These are phyloP conservation scores for Toxostoma redivivum DNA, from an alignment of 2,113 vertebrate species.

Conservation along the genomic window DNA sequence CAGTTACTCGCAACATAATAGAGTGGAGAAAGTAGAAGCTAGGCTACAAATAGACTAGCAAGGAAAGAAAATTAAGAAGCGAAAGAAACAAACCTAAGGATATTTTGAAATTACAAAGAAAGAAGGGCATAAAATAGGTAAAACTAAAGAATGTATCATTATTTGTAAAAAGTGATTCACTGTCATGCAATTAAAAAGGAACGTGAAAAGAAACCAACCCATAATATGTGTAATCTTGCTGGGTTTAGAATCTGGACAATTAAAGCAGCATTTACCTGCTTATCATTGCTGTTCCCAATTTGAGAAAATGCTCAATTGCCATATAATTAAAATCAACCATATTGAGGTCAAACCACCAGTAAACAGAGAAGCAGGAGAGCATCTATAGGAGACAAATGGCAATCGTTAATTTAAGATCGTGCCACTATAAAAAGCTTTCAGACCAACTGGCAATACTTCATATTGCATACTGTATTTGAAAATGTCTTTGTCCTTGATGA, in stretches of 20 bases:
- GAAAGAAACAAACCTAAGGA: not conserved
- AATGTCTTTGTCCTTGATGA: not conserved
- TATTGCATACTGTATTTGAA: not conserved
- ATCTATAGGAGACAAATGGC: not conserved
- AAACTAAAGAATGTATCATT: not conserved
- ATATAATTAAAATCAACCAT: not conserved
- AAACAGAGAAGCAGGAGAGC: not conserved
- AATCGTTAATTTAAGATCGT: not conserved
- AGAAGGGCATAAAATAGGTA: not conserved
- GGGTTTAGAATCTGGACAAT: not conserved
- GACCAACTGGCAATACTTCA: not conserved
- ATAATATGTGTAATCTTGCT: not conserved
- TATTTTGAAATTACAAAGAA: not conserved
- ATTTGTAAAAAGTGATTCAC: not conserved
- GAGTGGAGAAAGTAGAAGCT: not conserved
- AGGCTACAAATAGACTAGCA: not conserved
- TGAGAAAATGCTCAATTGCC: not conserved
- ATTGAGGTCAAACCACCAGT: not conserved
- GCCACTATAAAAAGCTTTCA: not conserved
- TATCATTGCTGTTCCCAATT: not conserved
- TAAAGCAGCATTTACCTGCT: not conserved
- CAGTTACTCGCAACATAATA: not conserved
- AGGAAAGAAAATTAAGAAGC: not conserved
- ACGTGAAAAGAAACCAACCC: not conserved
- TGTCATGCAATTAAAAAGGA: not conserved